Evolutionary conservation across 2,113 vertebrate genomes (phyloP).

Genomic region (Dasyornis broadbenti): DNA sequence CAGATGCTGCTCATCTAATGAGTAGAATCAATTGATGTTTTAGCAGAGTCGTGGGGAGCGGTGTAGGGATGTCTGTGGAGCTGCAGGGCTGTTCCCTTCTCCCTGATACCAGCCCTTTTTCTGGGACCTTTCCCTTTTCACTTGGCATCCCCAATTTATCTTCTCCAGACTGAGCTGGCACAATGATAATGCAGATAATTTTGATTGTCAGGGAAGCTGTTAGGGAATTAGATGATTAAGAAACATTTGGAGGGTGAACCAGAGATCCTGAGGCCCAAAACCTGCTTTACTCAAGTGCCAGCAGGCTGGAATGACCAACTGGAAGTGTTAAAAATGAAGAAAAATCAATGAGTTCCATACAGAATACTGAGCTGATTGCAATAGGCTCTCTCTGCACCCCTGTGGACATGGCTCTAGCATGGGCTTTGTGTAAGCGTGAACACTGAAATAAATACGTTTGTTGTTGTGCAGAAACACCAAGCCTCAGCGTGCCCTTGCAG

Average conservation of each 20-base stretch:
- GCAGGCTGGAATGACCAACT: not conserved
- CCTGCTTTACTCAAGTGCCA: not conserved
- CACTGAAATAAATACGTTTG: not conserved
- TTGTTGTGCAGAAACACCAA: accelerated
- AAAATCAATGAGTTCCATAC: accelerated
- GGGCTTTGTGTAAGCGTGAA: accelerated
- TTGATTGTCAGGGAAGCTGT: not conserved
- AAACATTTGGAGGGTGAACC: not conserved
- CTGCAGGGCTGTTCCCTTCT: not conserved
- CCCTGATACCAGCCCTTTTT: not conserved
- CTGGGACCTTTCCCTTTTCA: not conserved
- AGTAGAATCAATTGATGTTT: not conserved
- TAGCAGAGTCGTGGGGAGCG: not conserved
- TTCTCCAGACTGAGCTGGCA: not conserved
- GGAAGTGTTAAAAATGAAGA: not conserved
- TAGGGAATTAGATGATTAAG: not conserved
- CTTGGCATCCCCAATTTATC: not conserved
- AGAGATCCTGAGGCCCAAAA: not conserved
- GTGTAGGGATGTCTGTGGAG: not conserved
- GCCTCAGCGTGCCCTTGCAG: not conserved
- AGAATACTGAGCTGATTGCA: not conserved
- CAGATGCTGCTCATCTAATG: not conserved
- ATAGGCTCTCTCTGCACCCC: not conserved
- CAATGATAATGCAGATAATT: accelerated
- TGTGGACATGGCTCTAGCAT: accelerated